Base-by-base conservation (phyloP, 2,888 invertebrate genomes). In the Tortricodes alternella region DNA sequence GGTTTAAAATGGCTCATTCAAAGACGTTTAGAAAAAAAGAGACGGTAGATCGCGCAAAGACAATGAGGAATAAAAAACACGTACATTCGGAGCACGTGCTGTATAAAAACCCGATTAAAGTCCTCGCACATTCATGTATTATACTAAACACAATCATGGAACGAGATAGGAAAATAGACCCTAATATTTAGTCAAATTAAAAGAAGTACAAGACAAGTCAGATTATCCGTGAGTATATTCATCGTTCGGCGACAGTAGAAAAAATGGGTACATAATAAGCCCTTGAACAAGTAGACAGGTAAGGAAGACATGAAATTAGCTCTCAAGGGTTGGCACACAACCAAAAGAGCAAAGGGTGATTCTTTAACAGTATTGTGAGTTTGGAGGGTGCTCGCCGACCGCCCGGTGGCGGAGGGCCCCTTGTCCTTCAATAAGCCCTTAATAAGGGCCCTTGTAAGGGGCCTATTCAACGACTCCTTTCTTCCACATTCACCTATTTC, bases 291-390 rank as follows among this genome's bases (percentile, higher is more conserved):
- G 60, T 66, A 69, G 68, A 68, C 83, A 85, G 81, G 81, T 81
- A 82, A 78, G 73, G 65, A 48, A 66, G 67, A 62, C 71, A 76
- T 74, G 78, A 78, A 75, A 74, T 68, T 70, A 73, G 63, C 72
- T 70, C 71, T 74, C 61, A 67, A 80, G 79, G 79, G 80, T 71
- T 77, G 75, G 73, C 68, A 24, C 55, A 48, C 55, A 48, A 78
- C 80, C 76, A 89, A 90, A 90, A 89, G 89, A 85, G 86, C 89
- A 90, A 87, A 79, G 85, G 76, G 82, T 76, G 76, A 75, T 76
- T 73, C 73, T 78, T 78, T 76, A 74, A 75, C 75, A 68, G n/a
- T 78, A 51, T 56, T 55, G 65, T 67, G 69, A 71, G 70, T 73
- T 75, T 74, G 70, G 76, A 78, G 83, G 82, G 82, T 73, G 74